A percentile compares a stretch with the other conserved stretches of the same genome.
These are phyloP conservation scores for Macrobrachium rosenbergii DNA, from an alignment of 1,140 invertebrate species.

Conservation along the genomic window DNA sequence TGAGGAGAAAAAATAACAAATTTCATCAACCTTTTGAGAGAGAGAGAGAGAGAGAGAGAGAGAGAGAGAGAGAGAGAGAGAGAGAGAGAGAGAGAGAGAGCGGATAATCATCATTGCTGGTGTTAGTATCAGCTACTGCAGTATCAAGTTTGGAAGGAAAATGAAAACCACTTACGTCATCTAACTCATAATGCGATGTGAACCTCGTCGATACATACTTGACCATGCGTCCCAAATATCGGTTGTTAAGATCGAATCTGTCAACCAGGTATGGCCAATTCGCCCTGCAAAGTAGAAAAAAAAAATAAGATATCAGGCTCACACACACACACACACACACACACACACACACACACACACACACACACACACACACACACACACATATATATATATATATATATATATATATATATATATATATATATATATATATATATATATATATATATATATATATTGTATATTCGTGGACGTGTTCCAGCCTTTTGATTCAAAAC, in stretches of 20 bases:
- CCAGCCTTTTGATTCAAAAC: not conserved
- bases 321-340: too few relatives aligned
- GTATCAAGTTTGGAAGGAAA: not conserved
- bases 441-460: too few relatives aligned
- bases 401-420: too few relatives aligned
- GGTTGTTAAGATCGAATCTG: constrained; percentile 85
- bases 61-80: constrained; percentile 21
- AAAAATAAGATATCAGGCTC: not conserved
- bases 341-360: too few relatives aligned
- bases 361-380: too few relatives aligned
- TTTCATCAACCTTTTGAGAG: not conserved
- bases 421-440: too few relatives aligned
- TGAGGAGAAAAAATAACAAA: not conserved
- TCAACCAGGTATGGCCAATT: constrained; percentile 81
- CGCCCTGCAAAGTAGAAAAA: constrained; percentile 70
- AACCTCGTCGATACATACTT: constrained; percentile 51
- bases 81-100: constrained; percentile 24
- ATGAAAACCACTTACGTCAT: constrained; percentile 43
- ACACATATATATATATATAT: too few relatives aligned
- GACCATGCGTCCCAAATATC: constrained; percentile 72
- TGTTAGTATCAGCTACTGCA: not conserved
- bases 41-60: constrained; percentile 14
- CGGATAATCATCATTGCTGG: not conserved
- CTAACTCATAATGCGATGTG: constrained; percentile 28
- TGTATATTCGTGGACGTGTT: not conserved